Evolutionary conservation across 2,797 vertebrate genomes (phyloP).

Genomic region (Spea hammondii): DNA sequence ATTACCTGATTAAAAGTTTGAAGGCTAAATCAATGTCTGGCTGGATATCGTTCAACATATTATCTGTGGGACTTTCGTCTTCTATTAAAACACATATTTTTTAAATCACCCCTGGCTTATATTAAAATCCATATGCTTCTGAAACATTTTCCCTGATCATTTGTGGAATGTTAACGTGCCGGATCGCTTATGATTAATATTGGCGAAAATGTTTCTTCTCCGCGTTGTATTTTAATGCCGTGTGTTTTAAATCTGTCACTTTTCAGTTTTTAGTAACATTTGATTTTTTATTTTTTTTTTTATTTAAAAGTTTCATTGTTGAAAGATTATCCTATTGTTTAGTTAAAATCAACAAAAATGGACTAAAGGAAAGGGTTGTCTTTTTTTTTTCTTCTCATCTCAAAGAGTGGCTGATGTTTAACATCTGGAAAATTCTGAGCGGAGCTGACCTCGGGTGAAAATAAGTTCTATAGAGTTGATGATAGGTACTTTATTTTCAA

Average conservation of each 20-base stretch:
- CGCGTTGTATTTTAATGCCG: slow-evolving; percentile 39
- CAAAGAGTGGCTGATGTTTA: slow-evolving; percentile 59
- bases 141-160: slow-evolving; percentile 27
- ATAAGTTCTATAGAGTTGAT: slow-evolving; percentile 63
- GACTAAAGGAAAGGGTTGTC: slow-evolving; percentile 56
- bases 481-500: slow-evolving; percentile 65
- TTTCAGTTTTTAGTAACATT: slow-evolving; percentile 46
- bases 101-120: slow-evolving; percentile 44
- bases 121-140: slow-evolving; percentile 52
- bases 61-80: slow-evolving; percentile 49
- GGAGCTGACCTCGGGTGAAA: slow-evolving; percentile 62
- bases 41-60: slow-evolving; percentile 41
- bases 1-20: slow-evolving; percentile 52
- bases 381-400: slow-evolving; percentile 57
- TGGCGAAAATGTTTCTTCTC: slow-evolving; percentile 20
- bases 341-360: slow-evolving; percentile 61
- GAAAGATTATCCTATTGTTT: slow-evolving; percentile 61
- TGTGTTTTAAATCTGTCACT: slow-evolving; percentile 36
- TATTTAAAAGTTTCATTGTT: slow-evolving; percentile 47
- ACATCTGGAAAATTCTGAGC: slow-evolving; percentile 60
- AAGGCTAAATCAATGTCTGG: slow-evolving; percentile 37
- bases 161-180: slow-evolving; percentile 30
- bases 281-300: slow-evolving; percentile 14
- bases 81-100: slow-evolving; percentile 47
- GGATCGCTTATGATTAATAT: slow-evolving; percentile 33